phyloP scores from a whole-genome alignment of 2,797 vertebrate species.

The Crocodylus rhombifer region DNA sequence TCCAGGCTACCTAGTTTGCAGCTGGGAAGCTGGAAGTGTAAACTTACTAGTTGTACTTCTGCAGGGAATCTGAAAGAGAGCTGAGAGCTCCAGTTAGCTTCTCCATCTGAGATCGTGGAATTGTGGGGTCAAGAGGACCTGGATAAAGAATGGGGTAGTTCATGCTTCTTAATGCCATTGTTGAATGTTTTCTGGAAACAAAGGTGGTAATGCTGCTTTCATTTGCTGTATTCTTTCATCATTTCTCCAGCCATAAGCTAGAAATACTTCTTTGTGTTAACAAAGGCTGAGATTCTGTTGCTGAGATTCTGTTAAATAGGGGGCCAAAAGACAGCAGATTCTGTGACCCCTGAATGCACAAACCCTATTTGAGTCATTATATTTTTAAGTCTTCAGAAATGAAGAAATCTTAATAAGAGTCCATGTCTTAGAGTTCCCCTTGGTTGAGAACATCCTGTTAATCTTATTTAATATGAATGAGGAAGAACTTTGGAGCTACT shows the following conservation, averaged over 20 bases:
- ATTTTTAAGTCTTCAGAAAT: slow-evolving; percentile 22
- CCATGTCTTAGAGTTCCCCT: not conserved
- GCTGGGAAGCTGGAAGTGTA: accelerated
- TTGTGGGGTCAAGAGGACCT: not conserved
- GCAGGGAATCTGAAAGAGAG: accelerated
- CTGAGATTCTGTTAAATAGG: too few species aligned
- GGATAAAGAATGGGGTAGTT: accelerated
- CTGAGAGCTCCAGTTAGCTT: not conserved
- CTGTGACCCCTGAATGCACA: not conserved
- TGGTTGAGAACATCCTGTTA: slow-evolving; percentile 14
- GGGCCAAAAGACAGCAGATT: not conserved
- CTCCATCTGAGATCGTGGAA: accelerated
- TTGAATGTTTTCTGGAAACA: not conserved
- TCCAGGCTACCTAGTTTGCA: accelerated
- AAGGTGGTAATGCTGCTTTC: not conserved
- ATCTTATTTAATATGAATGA: not conserved
- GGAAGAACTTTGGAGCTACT: slow-evolving; percentile 8
- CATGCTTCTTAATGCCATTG: not conserved
- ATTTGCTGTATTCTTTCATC: not conserved
- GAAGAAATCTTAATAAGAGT: not conserved
- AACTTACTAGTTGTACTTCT: accelerated
- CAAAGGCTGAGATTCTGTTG: not conserved
- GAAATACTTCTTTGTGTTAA: not conserved
- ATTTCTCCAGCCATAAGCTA: not conserved
- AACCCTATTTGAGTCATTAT: not conserved